A percentile compares a stretch with the other conserved stretches of the same genome.
These are phyloP conservation scores for Amblyopsis hoosieri DNA, from an alignment of 2,797 vertebrate species.

Conservation along the genomic window DNA sequence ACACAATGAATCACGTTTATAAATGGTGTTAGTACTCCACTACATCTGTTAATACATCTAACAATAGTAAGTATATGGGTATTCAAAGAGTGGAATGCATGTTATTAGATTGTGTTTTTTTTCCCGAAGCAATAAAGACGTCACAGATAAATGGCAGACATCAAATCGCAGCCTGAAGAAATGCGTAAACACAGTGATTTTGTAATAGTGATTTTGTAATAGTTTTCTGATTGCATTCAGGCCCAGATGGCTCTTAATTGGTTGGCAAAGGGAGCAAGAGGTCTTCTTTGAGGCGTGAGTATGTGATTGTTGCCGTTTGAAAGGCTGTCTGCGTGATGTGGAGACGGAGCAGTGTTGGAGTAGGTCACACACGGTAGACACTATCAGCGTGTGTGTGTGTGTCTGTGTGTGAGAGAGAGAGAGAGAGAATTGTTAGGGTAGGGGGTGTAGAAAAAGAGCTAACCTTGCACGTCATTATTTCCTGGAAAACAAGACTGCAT, in stretches of 20 bases:
- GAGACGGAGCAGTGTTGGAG: conserved; percentile 88
- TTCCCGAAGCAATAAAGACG: conserved; percentile 4
- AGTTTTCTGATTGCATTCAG: conserved; percentile 73
- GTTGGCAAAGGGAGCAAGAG: conserved; percentile 90
- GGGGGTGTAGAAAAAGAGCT: conserved; percentile 21
- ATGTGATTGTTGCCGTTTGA: conserved; percentile 95
- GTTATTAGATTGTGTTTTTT: conserved; percentile 9
- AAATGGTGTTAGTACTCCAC: conserved; percentile 52
- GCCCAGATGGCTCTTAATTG: conserved; percentile 97
- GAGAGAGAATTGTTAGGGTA: conserved; percentile 31
- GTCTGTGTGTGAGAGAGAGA: neutral
- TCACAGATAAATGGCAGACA: neutral
- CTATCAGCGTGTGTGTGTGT: conserved; percentile 75
- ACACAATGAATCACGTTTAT: conserved; percentile 65
- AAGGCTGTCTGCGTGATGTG: conserved; percentile 87
- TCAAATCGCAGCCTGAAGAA: neutral
- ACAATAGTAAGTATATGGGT: conserved; percentile 3
- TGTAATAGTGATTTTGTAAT: conserved; percentile 48
- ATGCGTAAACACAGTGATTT: neutral
- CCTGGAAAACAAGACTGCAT: too few relatives aligned
- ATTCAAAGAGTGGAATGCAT: conserved; percentile 4
- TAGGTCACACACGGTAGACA: conserved; percentile 88
- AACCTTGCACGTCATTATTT: too few relatives aligned
- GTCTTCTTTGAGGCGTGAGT: conserved; percentile 91
- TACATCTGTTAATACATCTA: conserved; percentile 29